Evolutionary conservation across 2,797 vertebrate species (phyloP), one percentile per base, ranked within the genome.

Genomic region (Neopelma chrysocephalum): DNA sequence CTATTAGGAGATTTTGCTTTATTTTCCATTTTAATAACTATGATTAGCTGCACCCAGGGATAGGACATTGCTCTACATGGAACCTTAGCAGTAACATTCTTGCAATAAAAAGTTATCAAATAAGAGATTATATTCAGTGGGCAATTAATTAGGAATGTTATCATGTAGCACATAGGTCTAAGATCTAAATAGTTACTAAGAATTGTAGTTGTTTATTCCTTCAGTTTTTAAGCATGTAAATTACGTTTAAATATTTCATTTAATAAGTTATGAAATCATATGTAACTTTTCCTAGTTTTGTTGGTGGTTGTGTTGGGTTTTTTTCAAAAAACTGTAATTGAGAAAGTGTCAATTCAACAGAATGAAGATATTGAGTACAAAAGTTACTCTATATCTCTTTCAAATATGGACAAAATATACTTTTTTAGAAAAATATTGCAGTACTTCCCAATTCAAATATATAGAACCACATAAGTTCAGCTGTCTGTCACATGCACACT

Each of bases 231-330:
- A 40, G 15, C 22, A 3, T 50, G 50, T 17, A 23, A 73, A 75
- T 38, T 64, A 57, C 3, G 12, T 61, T 86, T 81, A 57, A 58
- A 6, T 65, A 42, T 80, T 27, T 73, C 40, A 58, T 64, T 54
- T 38, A 70, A 3, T 48, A 85, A 21, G 18, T 36, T 48, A 40
- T 29, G 15, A 60, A 70, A 48, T 13, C 7, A 25, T 15, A 3
- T n/a, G 18, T 20, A 77, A 85, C 16, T 18, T 85, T 48, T 58
- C 58, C 17, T 57, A 17, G 2, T 11, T 84, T 75, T 71, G 19
- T 26, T 18, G 7, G 17, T 48, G 8, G 3, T 40, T 72, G 23
- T 17, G 51, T 53, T 53, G 31, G 29, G 16, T 1, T 0, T 31
- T 54, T 50, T 71, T 66, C 9, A 12, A 70, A 76, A 48, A 65